Percentiles rank a stretch among this genome's conserved stretches.
phyloP scores from a whole-genome alignment of 2,888 invertebrate genomes.

The Eupithecia tripunctaria region DNA sequence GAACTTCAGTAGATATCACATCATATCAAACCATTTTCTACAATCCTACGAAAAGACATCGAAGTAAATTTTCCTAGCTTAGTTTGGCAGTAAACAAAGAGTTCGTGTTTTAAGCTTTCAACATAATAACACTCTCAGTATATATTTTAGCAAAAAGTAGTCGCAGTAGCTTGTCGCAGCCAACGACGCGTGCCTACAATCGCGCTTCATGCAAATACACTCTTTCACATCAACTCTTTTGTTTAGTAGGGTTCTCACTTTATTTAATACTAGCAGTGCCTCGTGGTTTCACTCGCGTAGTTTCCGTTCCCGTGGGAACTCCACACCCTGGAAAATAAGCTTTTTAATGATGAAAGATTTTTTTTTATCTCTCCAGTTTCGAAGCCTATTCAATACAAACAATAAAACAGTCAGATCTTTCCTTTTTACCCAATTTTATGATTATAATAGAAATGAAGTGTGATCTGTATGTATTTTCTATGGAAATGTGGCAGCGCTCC shows the following conservation, averaged over 20 bases:
- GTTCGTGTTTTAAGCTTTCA: neutral
- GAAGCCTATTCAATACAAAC: too few species aligned
- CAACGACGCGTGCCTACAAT: constrained; percentile 34
- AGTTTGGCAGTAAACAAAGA: neutral
- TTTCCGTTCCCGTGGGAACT: too few species aligned
- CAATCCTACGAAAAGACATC: neutral
- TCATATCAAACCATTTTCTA: neutral
- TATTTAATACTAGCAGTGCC: neutral
- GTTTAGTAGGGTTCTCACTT: constrained; percentile 24
- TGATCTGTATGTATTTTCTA: too few species aligned
- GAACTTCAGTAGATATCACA: too few species aligned
- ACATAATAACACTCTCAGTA: neutral
- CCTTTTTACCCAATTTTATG: too few species aligned
- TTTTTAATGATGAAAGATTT: too few species aligned
- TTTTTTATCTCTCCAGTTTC: too few species aligned
- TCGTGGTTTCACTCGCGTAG: too few species aligned
- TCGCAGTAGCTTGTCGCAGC: constrained; percentile 19
- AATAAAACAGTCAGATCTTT: too few species aligned
- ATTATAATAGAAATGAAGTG: too few species aligned
- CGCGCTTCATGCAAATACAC: constrained; percentile 35
- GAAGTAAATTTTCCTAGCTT: neutral
- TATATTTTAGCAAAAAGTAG: constrained; percentile 1
- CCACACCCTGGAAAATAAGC: too few species aligned
- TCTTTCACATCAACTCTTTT: constrained; percentile 33
- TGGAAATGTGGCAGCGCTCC: too few species aligned